Evolutionary conservation across 1,140 invertebrate species (phyloP).

Genomic region (Penaeus chinensis): DNA sequence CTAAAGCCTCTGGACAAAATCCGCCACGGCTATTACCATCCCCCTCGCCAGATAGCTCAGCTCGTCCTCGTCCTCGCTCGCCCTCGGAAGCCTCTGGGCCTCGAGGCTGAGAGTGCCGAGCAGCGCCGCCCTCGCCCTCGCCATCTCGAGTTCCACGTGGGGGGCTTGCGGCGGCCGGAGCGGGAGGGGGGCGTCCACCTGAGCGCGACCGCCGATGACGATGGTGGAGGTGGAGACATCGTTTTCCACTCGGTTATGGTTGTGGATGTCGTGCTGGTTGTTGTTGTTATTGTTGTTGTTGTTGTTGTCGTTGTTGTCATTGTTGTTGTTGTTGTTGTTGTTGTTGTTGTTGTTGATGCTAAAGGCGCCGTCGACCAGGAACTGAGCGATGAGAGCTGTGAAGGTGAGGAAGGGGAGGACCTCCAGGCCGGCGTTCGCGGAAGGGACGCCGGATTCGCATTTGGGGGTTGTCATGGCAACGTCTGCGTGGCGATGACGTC

Average conservation of each 20-base stretch:
- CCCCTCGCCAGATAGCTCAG: neutral
- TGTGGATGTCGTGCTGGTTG: slow-evolving; percentile 1
- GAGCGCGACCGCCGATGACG: neutral
- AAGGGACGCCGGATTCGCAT: neutral
- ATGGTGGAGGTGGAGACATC: slow-evolving; percentile 5
- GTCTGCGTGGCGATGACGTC: too few relatives aligned
- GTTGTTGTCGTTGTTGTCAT: neutral
- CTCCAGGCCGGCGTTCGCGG: neutral
- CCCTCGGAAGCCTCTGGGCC: neutral
- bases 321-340: neutral
- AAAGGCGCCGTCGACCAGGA: neutral
- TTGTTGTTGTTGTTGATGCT: neutral
- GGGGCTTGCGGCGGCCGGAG: neutral
- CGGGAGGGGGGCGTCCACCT: neutral
- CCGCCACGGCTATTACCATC: neutral
- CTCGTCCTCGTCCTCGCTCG: too few relatives aligned
- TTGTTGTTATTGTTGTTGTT: neutral
- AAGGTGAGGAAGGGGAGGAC: slow-evolving; percentile 16
- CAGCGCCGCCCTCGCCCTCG: neutral
- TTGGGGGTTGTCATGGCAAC: neutral
- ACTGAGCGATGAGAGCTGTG: neutral
- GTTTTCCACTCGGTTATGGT: neutral
- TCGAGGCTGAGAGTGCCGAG: neutral
- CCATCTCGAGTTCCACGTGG: neutral
- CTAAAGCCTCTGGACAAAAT: neutral